Evolutionary conservation across 2,797 vertebrate genomes (phyloP), one percentile per base, ranked within the genome.

Genomic region (Phoxinus dragarum): DNA sequence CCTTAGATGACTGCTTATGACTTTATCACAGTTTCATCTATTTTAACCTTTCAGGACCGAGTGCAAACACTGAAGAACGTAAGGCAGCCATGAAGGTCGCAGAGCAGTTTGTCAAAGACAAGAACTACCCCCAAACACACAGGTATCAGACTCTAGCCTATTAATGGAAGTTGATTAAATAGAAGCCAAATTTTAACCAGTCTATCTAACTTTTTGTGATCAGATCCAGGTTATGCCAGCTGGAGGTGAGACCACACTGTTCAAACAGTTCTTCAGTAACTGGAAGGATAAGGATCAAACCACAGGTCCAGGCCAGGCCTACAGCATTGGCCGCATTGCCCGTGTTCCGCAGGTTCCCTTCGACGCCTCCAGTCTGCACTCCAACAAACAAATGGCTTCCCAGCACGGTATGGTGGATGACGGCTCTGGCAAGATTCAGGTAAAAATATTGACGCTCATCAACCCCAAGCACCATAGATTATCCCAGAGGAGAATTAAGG

Each of bases 341-440:
- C 14, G 21, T 0, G 93, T 96, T 82, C 8, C 90, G 67, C 91
- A 92, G 88, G 86, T 95, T 82, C 95, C 95, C 38, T 96, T 96
- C 1, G 94, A 96, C 2, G 71, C 92, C 83, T 89, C 94, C 42
- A 73, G 75, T 34, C 94, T 96, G 54, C 94, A 96, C 85, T 56
- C 34, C 52, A 90, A 93, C 89, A 73, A 75, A 0, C 0, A 10
- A 54, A 96, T 96, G 96, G 94, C 95, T 0, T 95, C 95, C 23
- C 95, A 96, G 76, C 92, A 96, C 0, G 88, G 90, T 52, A 95
- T 96, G 95, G 93, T 95, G 88, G 95, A 96, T 3, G 91, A 96
- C 4, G 95, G 95, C 56, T 93, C 95, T 0, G 95, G 96, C 5
- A 90, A 90, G 47, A 88, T 95, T 31, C 27, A 95, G 95, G 95